Evolutionary conservation across 2,113 vertebrate species (phyloP).

Genomic region (Thunnus thynnus): DNA sequence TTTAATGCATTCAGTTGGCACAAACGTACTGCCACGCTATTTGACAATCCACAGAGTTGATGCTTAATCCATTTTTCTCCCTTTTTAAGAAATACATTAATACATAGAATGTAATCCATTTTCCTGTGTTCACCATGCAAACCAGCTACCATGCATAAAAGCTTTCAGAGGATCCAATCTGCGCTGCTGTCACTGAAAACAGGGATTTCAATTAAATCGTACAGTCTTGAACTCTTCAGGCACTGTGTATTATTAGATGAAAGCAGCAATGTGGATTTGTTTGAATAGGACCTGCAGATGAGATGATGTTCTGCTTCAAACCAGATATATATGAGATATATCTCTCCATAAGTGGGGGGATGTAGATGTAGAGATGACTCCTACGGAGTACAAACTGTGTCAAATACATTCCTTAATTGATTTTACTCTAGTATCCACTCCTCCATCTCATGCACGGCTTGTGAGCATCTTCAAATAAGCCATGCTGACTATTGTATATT

Average conservation of each 20-base stretch:
- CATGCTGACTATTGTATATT: slow-evolving; percentile 58
- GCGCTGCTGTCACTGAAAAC: slow-evolving; percentile 6
- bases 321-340: not conserved
- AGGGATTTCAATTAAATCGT: slow-evolving; percentile 32
- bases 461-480: slow-evolving; percentile 47
- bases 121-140: not conserved
- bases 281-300: slow-evolving; percentile 11
- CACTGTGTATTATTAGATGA: slow-evolving; percentile 8
- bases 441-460: slow-evolving; percentile 24
- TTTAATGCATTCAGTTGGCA: slow-evolving; percentile 4
- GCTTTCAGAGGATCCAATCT: slow-evolving; percentile 26
- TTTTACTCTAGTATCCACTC: slow-evolving; percentile 16
- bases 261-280: not conserved
- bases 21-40: not conserved
- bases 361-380: not conserved
- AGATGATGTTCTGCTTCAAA: slow-evolving; percentile 26
- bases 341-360: not conserved
- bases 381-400: not conserved
- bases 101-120: slow-evolving; percentile 13
- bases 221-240: slow-evolving; percentile 8
- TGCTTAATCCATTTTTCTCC: slow-evolving; percentile 21
- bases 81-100: slow-evolving; percentile 39
- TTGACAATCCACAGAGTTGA: slow-evolving; percentile 1
- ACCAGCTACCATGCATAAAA: not conserved
- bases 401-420: slow-evolving; percentile 31